A percentile compares a stretch with the other conserved stretches of the same genome.
These are phyloP conservation scores for Asobara japonica DNA, from an alignment of 1,140 invertebrate species.

Conservation along the genomic window DNA sequence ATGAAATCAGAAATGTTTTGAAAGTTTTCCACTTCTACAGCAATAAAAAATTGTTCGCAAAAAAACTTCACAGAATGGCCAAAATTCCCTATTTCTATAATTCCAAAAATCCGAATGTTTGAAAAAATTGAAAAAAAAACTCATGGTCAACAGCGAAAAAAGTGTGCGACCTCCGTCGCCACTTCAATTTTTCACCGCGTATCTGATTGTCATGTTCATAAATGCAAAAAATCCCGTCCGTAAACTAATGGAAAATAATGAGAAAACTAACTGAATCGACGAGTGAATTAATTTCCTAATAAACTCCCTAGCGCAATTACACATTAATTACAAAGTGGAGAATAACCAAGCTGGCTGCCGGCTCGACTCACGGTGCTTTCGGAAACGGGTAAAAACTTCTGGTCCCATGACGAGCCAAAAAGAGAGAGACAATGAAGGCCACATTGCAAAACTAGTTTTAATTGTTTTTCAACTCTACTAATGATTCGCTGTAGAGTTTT, in stretches of 20 bases:
- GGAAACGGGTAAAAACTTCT: neutral
- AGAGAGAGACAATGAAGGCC: neutral
- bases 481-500: conserved; percentile 16
- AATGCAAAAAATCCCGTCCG: too few relatives aligned
- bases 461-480: conserved; percentile 33
- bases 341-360: neutral
- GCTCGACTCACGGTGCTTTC: neutral
- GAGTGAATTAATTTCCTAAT: neutral
- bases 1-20: too few relatives aligned
- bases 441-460: conserved; percentile 23
- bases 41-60: too few relatives aligned
- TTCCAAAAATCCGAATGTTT: too few relatives aligned
- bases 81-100: too few relatives aligned
- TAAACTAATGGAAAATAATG: neutral
- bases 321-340: conserved; percentile 1
- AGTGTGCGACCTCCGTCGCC: too few relatives aligned
- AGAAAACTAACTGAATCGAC: neutral
- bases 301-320: neutral
- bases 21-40: too few relatives aligned
- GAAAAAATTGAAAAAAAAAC: too few relatives aligned
- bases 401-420: neutral
- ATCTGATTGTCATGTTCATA: too few relatives aligned
- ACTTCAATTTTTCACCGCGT: too few relatives aligned
- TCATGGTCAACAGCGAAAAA: too few relatives aligned
- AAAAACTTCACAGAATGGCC: too few relatives aligned